phyloP scores from a whole-genome alignment of 2,113 vertebrate species.

The Leptodactylus fuscus region DNA sequence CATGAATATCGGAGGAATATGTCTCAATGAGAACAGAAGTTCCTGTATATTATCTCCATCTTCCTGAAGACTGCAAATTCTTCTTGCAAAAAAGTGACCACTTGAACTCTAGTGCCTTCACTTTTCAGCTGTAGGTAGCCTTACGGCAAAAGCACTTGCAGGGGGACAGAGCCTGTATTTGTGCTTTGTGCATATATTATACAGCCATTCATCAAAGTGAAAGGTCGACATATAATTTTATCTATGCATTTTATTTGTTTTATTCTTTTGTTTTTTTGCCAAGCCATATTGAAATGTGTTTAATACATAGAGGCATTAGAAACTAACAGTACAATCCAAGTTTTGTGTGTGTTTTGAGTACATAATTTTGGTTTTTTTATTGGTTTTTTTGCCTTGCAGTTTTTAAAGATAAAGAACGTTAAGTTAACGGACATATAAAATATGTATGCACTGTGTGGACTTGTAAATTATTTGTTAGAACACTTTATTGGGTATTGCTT shows the following conservation, averaged over 20 bases:
- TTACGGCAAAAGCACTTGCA: conserved; percentile 77
- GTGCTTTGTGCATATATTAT: conserved; percentile 80
- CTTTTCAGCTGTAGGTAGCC: conserved; percentile 80
- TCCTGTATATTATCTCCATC: conserved; percentile 71
- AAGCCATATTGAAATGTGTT: conserved; percentile 91
- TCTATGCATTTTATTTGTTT: conserved; percentile 86
- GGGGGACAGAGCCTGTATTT: conserved; percentile 72
- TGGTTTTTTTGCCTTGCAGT: conserved; percentile 92
- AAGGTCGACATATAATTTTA: conserved; percentile 84
- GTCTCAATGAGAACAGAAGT: conserved; percentile 78
- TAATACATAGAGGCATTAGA: conserved; percentile 84
- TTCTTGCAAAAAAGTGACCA: conserved; percentile 76
- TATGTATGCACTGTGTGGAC: conserved; percentile 99
- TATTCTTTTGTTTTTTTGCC: conserved; percentile 74
- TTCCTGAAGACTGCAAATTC: conserved; percentile 78
- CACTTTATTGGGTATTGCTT: conserved; percentile 89
- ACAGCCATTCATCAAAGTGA: conserved; percentile 74
- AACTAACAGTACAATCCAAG: conserved; percentile 83
- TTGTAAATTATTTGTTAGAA: conserved; percentile 99
- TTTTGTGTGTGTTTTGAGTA: conserved; percentile 80
- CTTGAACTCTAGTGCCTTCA: conserved; percentile 87
- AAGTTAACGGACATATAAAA: conserved; percentile 91
- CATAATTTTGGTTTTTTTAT: conserved; percentile 89
- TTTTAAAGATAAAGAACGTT: conserved; percentile 90
- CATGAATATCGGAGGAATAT: conserved; percentile 73